Conservation (phyloP, 2,113 vertebrate genomes). For the Rhinopithecus roxellana region DNA sequence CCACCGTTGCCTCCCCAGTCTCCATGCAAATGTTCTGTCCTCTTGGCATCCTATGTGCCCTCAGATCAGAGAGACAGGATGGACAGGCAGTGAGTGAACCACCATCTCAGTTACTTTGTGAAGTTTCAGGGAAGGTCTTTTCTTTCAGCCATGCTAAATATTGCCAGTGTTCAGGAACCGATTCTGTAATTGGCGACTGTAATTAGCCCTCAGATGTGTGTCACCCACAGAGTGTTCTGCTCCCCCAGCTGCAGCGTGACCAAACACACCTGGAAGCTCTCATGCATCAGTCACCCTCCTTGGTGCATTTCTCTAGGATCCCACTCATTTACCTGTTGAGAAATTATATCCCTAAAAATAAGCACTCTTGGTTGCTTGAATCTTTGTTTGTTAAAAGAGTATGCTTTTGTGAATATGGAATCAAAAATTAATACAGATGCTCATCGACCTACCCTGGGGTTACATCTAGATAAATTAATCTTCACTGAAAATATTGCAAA, state of each 20-base stretch:
- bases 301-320: background rate
- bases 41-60: background rate
- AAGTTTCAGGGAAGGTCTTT: background rate
- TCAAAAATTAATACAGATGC: background rate
- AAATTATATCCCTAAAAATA: background rate
- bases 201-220: too few species aligned
- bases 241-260: fast-evolving
- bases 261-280: background rate
- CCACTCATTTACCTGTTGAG: background rate
- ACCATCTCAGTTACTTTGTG: background rate
- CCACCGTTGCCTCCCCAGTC: background rate
- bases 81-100: too few species aligned
- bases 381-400: background rate
- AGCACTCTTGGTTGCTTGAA: background rate
- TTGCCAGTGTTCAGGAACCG: background rate
- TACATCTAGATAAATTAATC: background rate
- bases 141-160: background rate
- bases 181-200: fast-evolving
- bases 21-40: background rate
- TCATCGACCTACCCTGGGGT: background rate
- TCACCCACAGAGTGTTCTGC: fast-evolving
- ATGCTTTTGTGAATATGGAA: background rate
- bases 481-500: background rate
- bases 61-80: background rate
- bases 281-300: background rate